phyloP scores from a whole-genome alignment of 2,113 vertebrate genomes.

The Nymphicus hollandicus region DNA sequence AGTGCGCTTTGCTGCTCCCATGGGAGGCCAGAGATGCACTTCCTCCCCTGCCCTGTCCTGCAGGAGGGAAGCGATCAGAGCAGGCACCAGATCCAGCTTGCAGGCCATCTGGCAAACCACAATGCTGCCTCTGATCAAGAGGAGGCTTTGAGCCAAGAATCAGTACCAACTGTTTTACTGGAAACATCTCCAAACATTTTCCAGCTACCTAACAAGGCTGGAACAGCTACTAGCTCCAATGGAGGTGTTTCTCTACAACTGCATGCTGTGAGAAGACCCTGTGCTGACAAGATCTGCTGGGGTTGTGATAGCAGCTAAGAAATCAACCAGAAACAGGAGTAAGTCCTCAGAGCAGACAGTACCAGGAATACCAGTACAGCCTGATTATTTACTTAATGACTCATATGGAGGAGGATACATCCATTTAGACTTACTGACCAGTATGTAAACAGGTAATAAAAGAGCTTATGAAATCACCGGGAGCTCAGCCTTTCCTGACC shows the following conservation, averaged over 20 bases:
- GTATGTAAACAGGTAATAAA: conserved; percentile 11
- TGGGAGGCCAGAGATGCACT: not conserved
- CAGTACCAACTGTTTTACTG: conserved; percentile 13
- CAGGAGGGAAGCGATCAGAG: not conserved
- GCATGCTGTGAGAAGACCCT: not conserved
- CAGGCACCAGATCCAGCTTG: not conserved
- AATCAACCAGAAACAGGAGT: not conserved
- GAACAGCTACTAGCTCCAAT: not conserved
- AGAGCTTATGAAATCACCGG: not conserved
- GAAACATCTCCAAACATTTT: conserved; percentile 25
- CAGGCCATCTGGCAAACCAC: conserved; percentile 10
- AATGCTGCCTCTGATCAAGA: not conserved
- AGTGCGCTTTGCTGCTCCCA: not conserved
- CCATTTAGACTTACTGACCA: not conserved
- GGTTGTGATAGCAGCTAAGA: not conserved
- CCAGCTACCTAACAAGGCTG: not conserved
- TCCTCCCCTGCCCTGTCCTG: not conserved
- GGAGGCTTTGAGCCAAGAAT: not conserved
- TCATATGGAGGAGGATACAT: not conserved
- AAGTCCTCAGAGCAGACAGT: not conserved
- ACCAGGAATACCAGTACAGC: not conserved
- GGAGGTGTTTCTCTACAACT: not conserved
- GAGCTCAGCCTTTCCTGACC: conserved; percentile 3
- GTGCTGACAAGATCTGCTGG: not conserved
- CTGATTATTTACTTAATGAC: conserved; percentile 1